Base-by-base conservation (phyloP, 2,888 invertebrate genomes). In the Macrophya alboannulata region DNA sequence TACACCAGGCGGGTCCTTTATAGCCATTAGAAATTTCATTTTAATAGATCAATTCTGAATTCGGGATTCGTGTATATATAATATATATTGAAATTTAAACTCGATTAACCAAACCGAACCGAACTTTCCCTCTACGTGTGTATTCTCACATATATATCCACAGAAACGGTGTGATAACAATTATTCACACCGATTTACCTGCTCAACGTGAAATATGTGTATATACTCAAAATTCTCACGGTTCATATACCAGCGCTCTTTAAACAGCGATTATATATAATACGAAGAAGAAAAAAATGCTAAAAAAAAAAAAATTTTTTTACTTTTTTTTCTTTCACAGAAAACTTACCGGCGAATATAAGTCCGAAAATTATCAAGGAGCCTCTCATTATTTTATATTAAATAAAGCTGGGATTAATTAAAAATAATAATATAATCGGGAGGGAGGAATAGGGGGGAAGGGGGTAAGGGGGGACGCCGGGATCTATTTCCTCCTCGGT, bases 301-400 rank as follows among this genome's bases (percentile, higher is more conserved):
- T 51, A 0, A 74, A n/a, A 15, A n/a, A 55, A 51, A 9, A 48
- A n/a, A n/a, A n/a, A n/a, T n/a, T n/a, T n/a, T n/a, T n/a, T n/a
- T n/a, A n/a, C n/a, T n/a, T n/a, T n/a, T n/a, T n/a, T n/a, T n/a
- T 71, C 12, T 71, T 8, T 48, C 1, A 6, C 25, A 10, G 25
- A 4, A 21, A 84, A 91, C 93, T 93, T 89, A 93, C 93, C 92
- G 89, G 92, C 92, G 86, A 93, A 91, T 87, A 93, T 91, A 84
- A 93, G 90, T 87, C 92, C 91, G 88, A 93, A 90, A 90, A 91
- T 91, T 86, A 93, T 89, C 89, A 93, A 90, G 88, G 92, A 89
- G 90, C 92, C 89, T 90, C 88, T 93, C 93, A 93, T 93, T 90
- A 81, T 89, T 37, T 31, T 17, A 48, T 1, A 55, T 55, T 51